Evolutionary conservation across 2,888 invertebrate genomes (phyloP).

Genomic region (Trimorus sp.): DNA sequence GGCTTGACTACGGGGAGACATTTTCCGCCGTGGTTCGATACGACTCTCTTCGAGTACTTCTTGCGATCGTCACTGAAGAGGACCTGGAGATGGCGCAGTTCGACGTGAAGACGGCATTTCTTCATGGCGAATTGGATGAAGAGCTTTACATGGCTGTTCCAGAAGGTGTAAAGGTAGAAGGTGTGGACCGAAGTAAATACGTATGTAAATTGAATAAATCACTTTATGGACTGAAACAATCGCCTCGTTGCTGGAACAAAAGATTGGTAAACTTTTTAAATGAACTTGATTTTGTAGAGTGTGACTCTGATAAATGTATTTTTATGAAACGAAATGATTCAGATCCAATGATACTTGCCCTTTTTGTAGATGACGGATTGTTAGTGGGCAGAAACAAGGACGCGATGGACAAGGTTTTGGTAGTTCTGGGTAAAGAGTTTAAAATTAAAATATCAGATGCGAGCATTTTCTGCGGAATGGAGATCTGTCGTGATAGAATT

Average conservation of each 20-base stretch:
- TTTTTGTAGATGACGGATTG: conserved; percentile 31
- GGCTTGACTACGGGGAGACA: conserved; percentile 12
- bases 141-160: conserved; percentile 11
- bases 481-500: conserved; percentile 51
- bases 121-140: not conserved
- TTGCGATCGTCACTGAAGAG: not conserved
- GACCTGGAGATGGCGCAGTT: conserved; percentile 4
- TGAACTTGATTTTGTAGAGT: conserved; percentile 42
- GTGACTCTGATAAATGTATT: conserved; percentile 3
- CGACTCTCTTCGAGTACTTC: conserved; percentile 4
- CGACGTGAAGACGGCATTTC: conserved; percentile 16
- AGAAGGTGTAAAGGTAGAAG: conserved; percentile 2
- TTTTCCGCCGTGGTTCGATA: conserved; percentile 12
- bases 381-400: conserved; percentile 30
- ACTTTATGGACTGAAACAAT: conserved; percentile 18
- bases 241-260: conserved; percentile 25
- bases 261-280: conserved; percentile 3
- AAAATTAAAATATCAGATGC: conserved; percentile 36
- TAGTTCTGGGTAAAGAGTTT: conserved; percentile 37
- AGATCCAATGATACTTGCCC: not conserved
- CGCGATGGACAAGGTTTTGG: conserved; percentile 25
- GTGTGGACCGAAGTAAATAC: not conserved
- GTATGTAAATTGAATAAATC: conserved; percentile 14
- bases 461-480: conserved; percentile 62
- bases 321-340: not conserved